Evolutionary conservation across 2,797 vertebrate species (phyloP).

Genomic region (Microchirus variegatus): DNA sequence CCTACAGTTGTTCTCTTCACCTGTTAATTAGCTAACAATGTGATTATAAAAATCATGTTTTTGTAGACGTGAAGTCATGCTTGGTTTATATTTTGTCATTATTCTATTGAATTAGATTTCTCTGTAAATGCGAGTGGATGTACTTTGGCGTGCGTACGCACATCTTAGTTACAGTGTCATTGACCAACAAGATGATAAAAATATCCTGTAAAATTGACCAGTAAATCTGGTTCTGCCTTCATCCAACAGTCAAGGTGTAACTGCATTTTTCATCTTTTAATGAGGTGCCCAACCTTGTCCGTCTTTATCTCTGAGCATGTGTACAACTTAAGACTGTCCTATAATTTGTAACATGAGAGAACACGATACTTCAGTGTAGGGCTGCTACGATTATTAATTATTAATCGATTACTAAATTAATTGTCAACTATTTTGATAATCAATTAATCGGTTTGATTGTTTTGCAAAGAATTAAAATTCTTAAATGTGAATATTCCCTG

Average conservation of each 20-base stretch:
- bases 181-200: not conserved
- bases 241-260: not conserved
- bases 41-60: not conserved
- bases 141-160: not conserved
- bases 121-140: not conserved
- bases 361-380: no score
- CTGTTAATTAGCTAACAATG: no score
- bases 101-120: not conserved
- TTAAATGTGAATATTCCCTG: no score
- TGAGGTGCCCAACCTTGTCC: not conserved
- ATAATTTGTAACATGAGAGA: no score
- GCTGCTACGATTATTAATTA: no score
- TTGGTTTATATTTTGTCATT: not conserved
- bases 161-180: not conserved
- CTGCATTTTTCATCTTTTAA: not conserved
- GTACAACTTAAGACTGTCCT: not conserved
- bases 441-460: no score
- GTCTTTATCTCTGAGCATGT: not conserved
- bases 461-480: no score
- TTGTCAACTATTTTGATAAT: not conserved
- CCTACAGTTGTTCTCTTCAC: slow-evolving; percentile 57
- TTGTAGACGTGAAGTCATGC: not conserved
- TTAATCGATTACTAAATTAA: not conserved
- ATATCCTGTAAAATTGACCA: not conserved
- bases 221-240: slow-evolving; percentile 24